phyloP scores from a whole-genome alignment of 37 sponge, comb jelly and placozoan genomes.

The Aplysina aerophoba region DNA sequence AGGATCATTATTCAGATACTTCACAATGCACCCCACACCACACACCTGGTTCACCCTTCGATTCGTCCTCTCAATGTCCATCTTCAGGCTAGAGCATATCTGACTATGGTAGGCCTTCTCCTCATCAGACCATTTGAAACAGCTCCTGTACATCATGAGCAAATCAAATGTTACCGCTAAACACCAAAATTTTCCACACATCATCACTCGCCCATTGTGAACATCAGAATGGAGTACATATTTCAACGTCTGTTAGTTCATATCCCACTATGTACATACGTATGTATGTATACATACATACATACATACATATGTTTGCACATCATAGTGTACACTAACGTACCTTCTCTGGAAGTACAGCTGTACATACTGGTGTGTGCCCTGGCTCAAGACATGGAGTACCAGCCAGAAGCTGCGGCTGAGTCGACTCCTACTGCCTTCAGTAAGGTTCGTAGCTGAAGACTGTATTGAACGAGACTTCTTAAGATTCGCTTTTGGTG shows the following conservation, averaged over 20 bases:
- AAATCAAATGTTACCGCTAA: not conserved
- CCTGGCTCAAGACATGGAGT: slow-evolving; percentile 36
- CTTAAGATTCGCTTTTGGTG: not conserved
- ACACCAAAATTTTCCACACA: too few species aligned
- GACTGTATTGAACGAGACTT: not conserved
- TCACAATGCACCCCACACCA: too few species aligned
- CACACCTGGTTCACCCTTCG: slow-evolving; percentile 16
- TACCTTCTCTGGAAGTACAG: slow-evolving; percentile 59
- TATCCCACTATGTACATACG: not conserved
- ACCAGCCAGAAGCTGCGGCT: slow-evolving; percentile 45
- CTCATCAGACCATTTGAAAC: not conserved
- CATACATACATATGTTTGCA: not conserved
- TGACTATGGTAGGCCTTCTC: not conserved
- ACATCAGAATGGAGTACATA: not conserved
- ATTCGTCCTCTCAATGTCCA: not conserved
- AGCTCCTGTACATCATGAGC: not conserved
- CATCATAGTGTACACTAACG: not conserved
- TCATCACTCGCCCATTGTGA: too few species aligned
- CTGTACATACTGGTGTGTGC: slow-evolving; percentile 34
- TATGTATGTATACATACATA: not conserved
- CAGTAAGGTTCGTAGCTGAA: not conserved
- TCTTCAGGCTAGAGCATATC: not conserved
- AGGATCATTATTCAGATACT: too few species aligned
- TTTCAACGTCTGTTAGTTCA: not conserved
- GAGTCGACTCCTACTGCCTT: not conserved